phyloP scores from a whole-genome alignment of 2,888 invertebrate genomes.

The Argyra leucocephala region DNA sequence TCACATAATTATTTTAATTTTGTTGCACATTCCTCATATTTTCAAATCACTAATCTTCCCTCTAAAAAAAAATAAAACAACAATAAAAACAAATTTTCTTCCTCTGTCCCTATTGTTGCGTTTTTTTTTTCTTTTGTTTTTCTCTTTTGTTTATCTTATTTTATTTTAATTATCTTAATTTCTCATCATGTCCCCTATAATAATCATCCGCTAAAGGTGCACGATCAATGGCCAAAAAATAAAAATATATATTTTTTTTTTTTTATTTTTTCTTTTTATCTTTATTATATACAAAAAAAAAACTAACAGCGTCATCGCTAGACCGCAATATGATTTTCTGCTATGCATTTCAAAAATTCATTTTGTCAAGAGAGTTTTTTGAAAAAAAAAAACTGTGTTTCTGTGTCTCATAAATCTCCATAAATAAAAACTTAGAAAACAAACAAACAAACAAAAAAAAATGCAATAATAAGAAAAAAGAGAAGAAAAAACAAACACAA shows the following conservation, averaged over 20 bases:
- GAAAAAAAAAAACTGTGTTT: slow-evolving; percentile 1
- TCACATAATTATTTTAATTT: not conserved
- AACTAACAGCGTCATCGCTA: not conserved
- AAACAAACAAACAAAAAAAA: not conserved
- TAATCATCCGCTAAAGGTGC: not conserved
- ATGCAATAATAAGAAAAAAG: not conserved
- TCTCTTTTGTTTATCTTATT: too few relatives aligned
- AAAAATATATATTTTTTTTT: not conserved
- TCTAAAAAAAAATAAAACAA: too few relatives aligned
- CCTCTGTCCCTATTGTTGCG: too few relatives aligned
- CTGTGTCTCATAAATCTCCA: slow-evolving; percentile 3
- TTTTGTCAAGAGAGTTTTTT: not conserved
- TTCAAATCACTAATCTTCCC: too few relatives aligned
- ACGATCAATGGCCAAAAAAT: not conserved
- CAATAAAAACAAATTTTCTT: too few relatives aligned
- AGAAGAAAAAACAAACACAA: not conserved
- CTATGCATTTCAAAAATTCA: not conserved
- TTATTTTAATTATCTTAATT: too few relatives aligned
- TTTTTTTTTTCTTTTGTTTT: too few relatives aligned
- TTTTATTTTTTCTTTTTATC: not conserved
- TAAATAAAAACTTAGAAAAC: not conserved
- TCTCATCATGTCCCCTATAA: too few relatives aligned
- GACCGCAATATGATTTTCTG: not conserved
- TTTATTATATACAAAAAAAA: not conserved
- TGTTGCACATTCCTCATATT: too few relatives aligned